A percentile compares a stretch with the other conserved stretches of the same genome.
These are phyloP conservation scores for Lutjanus argentimaculatus DNA, from an alignment of 2,797 vertebrate genomes.

Conservation along the genomic window DNA sequence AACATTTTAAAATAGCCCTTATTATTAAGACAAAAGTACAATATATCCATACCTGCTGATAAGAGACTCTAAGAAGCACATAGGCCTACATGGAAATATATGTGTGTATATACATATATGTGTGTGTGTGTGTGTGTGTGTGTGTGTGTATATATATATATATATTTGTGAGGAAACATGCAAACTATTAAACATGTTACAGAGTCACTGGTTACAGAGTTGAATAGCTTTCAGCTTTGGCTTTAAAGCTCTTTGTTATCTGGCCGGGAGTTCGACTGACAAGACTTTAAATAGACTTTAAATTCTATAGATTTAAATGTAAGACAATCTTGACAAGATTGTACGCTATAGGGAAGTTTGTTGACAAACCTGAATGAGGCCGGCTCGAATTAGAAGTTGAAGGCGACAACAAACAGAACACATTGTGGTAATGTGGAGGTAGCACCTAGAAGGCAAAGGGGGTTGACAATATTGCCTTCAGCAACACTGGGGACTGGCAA, in stretches of 20 bases:
- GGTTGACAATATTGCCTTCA: conserved; percentile 16
- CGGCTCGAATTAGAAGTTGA: background rate
- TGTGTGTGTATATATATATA: too few relatives aligned
- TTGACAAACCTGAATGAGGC: background rate
- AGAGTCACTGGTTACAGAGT: background rate
- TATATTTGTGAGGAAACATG: background rate
- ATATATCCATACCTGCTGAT: background rate
- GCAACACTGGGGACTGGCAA: background rate
- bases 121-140: too few relatives aligned
- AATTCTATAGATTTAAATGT: background rate
- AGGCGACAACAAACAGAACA: background rate
- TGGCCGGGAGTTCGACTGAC: background rate
- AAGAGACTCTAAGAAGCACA: too few relatives aligned
- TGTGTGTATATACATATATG: too few relatives aligned
- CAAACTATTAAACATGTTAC: too few relatives aligned
- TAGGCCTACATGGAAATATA: background rate
- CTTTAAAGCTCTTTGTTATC: background rate
- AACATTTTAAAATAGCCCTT: too few relatives aligned
- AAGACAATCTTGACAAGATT: background rate
- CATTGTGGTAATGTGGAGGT: conserved; percentile 1
- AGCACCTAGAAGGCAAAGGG: conserved; percentile 1
- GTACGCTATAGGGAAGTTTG: background rate
- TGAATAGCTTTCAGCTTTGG: background rate
- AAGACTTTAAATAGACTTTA: too few relatives aligned
- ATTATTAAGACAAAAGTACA: too few relatives aligned